Evolutionary conservation across 2,888 invertebrate species (phyloP).

Genomic region (Tryphoninae sp.): DNA sequence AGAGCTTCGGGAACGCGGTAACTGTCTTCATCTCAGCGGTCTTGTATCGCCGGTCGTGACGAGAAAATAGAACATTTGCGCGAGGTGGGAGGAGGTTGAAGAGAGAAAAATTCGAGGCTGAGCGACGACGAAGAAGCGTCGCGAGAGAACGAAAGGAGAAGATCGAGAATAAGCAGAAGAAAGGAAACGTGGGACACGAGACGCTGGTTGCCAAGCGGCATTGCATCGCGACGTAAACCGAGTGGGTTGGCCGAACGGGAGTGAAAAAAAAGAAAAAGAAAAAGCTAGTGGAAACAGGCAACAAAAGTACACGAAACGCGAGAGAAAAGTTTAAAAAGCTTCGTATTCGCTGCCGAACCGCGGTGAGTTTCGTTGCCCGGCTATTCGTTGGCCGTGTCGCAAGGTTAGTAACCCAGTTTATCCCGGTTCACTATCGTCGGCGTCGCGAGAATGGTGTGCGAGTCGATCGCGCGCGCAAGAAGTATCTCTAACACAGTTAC

Average conservation of each 20-base stretch:
- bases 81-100: slow-evolving; percentile 1
- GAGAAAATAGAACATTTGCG: slow-evolving; percentile 49
- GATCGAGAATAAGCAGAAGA: slow-evolving; percentile 1
- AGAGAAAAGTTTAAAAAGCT: slow-evolving; percentile 8
- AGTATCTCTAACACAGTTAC: not conserved
- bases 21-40: slow-evolving; percentile 11
- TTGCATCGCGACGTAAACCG: not conserved
- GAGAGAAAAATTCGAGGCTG: slow-evolving; percentile 6
- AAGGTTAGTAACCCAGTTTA: slow-evolving; percentile 68
- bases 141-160: not conserved
- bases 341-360: slow-evolving; percentile 36
- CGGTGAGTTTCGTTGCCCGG: slow-evolving; percentile 18
- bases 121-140: slow-evolving; percentile 21
- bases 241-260: not conserved
- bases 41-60: slow-evolving; percentile 30
- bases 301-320: slow-evolving; percentile 15
- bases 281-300: slow-evolving; percentile 31
- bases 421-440: slow-evolving; percentile 60
- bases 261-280: slow-evolving; percentile 9
- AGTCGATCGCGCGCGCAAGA: slow-evolving; percentile 1
- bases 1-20: slow-evolving; percentile 33
- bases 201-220: slow-evolving; percentile 9
- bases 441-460: slow-evolving; percentile 16
- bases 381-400: slow-evolving; percentile 23
- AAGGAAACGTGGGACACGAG: slow-evolving; percentile 19